phyloP scores from a whole-genome alignment of 1,140 invertebrate species.

The Neodiprion lecontei region DNA sequence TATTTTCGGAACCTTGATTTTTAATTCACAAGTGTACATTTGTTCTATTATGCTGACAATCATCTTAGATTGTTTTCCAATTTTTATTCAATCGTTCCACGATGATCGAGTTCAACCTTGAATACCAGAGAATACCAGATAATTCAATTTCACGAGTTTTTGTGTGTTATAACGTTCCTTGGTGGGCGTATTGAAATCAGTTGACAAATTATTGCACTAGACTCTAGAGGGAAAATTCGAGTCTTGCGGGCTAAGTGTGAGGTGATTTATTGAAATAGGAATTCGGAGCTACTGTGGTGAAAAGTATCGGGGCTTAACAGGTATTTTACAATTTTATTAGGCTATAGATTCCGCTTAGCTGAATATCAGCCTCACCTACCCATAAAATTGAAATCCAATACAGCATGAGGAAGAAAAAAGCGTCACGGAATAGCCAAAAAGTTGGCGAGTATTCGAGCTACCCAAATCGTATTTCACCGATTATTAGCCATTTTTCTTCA shows the following conservation, averaged over 20 bases:
- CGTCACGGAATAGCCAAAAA: slow-evolving; percentile 19
- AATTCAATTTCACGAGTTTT: no score
- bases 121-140: no score
- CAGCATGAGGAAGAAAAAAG: slow-evolving; percentile 14
- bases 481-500: slow-evolving; percentile 42
- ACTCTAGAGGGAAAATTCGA: background rate
- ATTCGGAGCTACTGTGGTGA: background rate
- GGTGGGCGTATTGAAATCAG: background rate
- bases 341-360: slow-evolving; percentile 47
- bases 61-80: no score
- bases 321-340: slow-evolving; percentile 37
- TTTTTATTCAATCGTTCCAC: no score
- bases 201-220: background rate
- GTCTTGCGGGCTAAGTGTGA: background rate
- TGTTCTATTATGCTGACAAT: no score
- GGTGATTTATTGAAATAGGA: background rate
- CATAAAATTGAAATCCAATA: slow-evolving; percentile 51
- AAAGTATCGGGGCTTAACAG: slow-evolving; percentile 7
- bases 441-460: slow-evolving; percentile 18
- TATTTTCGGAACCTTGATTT: no score
- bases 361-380: slow-evolving; percentile 42
- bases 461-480: slow-evolving; percentile 36
- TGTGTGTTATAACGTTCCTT: background rate
- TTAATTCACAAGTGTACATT: no score
- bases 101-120: no score